Conservation (phyloP, 2,797 vertebrate species). For the Helostoma temminkii region DNA sequence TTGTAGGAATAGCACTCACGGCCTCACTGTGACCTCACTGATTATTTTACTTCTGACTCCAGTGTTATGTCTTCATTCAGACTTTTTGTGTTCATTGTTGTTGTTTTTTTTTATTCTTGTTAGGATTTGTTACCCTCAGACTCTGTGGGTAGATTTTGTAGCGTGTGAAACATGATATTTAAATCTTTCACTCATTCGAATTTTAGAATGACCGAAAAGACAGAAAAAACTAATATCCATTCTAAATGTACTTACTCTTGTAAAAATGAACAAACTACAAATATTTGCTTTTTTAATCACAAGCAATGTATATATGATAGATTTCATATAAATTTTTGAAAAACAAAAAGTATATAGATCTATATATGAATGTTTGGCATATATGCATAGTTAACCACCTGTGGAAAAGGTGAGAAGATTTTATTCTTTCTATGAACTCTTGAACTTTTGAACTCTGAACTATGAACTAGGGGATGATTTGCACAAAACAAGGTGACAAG, state of each 20-base stretch:
- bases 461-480: constrained; percentile 88
- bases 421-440: constrained; percentile 89
- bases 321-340: constrained; percentile 91
- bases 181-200: constrained; percentile 81
- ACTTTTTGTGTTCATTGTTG: constrained; percentile 52
- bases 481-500: constrained; percentile 91
- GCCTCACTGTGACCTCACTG: constrained; percentile 82
- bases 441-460: constrained; percentile 85
- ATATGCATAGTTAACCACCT: constrained; percentile 91
- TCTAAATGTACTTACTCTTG: constrained; percentile 81
- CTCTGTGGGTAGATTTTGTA: constrained; percentile 87
- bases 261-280: constrained; percentile 83
- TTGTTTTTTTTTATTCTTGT: constrained; percentile 31
- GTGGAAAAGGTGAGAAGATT: constrained; percentile 87
- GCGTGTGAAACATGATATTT: constrained; percentile 83
- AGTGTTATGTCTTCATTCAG: constrained; percentile 70
- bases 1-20: constrained; percentile 83
- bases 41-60: constrained; percentile 73
- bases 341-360: constrained; percentile 86
- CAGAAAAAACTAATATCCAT: constrained; percentile 65
- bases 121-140: constrained; percentile 69
- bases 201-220: constrained; percentile 79
- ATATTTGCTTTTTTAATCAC: constrained; percentile 84
- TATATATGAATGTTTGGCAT: constrained; percentile 92
- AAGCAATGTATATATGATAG: constrained; percentile 89